Base-by-base conservation (phyloP, 2,113 vertebrate species). In the Oplegnathus fasciatus region DNA sequence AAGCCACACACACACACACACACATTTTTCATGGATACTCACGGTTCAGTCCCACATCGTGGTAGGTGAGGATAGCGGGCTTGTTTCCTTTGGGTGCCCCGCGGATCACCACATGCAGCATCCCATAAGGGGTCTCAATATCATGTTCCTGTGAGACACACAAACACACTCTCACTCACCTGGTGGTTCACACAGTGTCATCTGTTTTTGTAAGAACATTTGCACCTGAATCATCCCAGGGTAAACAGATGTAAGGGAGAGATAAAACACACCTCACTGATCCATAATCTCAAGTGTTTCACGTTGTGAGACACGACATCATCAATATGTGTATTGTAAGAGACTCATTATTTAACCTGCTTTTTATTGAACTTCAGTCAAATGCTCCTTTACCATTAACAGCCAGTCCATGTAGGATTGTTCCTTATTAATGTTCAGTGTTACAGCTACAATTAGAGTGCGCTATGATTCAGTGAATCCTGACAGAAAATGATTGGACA, bases 1-100 rank as follows among this genome's bases (percentile, higher is more conserved):
- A 58, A 61, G 11, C 30, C 52, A 37, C 40, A 24, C 34, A 62
- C n/a, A 76, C n/a, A 30, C 54, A 71, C 65, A 52, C 22, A 48
- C 70, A 70, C 65, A 83, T 5, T 2, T 17, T 30, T 9, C 0
- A 0, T 9, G 22, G 52, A 81, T 66, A 97, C 98, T 99, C 95
- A 99, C 98, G 97, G 92, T 99, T 99, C 88, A 99, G 97, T 50
- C 98, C 98, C 86, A 99, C 98, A 1, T 99, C 98, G 0, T 99
- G 98, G 95, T 99, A 99, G 42, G 98, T 99, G 90, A 99, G 95
- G 91, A 99, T 98, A 40, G 98, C 97, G 0, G 98, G 98, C 85
- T 97, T 97, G 92, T 98, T 99, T 48, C 98, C 98, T 87, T 98
- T 99, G 3, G 97, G 97, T 0, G 97, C 98, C 28, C 98, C 98